Evolutionary conservation across 1,140 invertebrate species (phyloP).

Genomic region (Cydia pomonella): DNA sequence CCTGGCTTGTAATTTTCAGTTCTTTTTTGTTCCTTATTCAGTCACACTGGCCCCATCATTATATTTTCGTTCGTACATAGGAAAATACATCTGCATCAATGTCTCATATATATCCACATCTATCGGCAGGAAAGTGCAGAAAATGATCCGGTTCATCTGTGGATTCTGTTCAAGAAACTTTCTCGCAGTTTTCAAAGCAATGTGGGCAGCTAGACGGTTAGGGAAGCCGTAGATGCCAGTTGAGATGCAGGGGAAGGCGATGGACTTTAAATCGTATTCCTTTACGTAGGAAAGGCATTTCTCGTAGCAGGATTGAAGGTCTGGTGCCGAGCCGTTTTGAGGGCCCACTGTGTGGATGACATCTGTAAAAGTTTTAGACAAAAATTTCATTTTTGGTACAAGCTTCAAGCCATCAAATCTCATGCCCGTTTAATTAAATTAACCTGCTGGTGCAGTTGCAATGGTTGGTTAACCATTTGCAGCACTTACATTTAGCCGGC

Average conservation of each 20-base stretch:
- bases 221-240: slow-evolving; percentile 94
- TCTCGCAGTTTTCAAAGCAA: slow-evolving; percentile 86
- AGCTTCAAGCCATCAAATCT: too few species aligned
- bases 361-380: slow-evolving; percentile 86
- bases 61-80: slow-evolving; percentile 64
- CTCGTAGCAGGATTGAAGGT: slow-evolving; percentile 86
- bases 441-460: too few species aligned
- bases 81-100: slow-evolving; percentile 88
- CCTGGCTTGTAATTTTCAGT: not conserved
- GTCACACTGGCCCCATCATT: slow-evolving; percentile 41
- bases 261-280: slow-evolving; percentile 83
- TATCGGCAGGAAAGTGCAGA: slow-evolving; percentile 88
- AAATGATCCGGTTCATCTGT: slow-evolving; percentile 88
- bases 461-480: not conserved
- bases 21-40: slow-evolving; percentile 19
- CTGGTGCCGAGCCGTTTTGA: slow-evolving; percentile 84
- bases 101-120: slow-evolving; percentile 89
- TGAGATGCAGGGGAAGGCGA: slow-evolving; percentile 93
- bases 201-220: slow-evolving; percentile 86
- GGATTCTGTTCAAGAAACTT: slow-evolving; percentile 85
- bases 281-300: slow-evolving; percentile 83
- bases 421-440: too few species aligned
- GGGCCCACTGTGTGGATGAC: slow-evolving; percentile 93
- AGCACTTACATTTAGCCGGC: slow-evolving; percentile 86
- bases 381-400: too few species aligned